phyloP scores from a whole-genome alignment of 2,888 invertebrate genomes.

The Philopedon plagiatum region DNA sequence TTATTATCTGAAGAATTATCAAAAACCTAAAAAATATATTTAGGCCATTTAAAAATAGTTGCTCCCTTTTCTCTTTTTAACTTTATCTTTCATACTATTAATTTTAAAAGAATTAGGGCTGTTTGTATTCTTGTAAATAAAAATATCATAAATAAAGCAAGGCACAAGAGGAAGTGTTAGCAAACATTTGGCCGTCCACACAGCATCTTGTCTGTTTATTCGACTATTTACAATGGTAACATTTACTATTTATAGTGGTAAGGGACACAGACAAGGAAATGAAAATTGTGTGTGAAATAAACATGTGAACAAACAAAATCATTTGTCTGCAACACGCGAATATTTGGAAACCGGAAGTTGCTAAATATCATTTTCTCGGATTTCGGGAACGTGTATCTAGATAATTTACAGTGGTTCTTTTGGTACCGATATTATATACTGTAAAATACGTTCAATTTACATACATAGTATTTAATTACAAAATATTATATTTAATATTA shows the following conservation, averaged over 20 bases:
- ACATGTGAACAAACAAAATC: conserved; percentile 19
- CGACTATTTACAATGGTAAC: neutral
- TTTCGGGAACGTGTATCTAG: too few species aligned
- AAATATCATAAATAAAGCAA: neutral
- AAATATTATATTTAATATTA: too few species aligned
- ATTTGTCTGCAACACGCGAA: neutral
- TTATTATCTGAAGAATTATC: too few species aligned
- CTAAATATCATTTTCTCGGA: neutral
- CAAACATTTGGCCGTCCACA: conserved; percentile 5
- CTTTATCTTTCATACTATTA: too few species aligned
- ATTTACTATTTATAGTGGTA: neutral
- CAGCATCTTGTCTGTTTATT: neutral
- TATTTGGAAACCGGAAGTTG: neutral
- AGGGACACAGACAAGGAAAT: neutral
- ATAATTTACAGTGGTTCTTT: too few species aligned
- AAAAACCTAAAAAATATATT: too few species aligned
- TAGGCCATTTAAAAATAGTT: too few species aligned
- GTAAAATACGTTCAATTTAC: too few species aligned
- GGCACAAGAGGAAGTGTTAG: neutral
- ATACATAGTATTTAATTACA: too few species aligned
- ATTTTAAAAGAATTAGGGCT: too few species aligned
- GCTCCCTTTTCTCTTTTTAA: too few species aligned
- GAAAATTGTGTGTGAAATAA: conserved; percentile 21
- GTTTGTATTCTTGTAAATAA: neutral
- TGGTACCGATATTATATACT: too few species aligned